These are phyloP conservation scores for Dichetophora obliterata DNA, from an alignment of 2,888 invertebrate species.

Conservation along the genomic window DNA sequence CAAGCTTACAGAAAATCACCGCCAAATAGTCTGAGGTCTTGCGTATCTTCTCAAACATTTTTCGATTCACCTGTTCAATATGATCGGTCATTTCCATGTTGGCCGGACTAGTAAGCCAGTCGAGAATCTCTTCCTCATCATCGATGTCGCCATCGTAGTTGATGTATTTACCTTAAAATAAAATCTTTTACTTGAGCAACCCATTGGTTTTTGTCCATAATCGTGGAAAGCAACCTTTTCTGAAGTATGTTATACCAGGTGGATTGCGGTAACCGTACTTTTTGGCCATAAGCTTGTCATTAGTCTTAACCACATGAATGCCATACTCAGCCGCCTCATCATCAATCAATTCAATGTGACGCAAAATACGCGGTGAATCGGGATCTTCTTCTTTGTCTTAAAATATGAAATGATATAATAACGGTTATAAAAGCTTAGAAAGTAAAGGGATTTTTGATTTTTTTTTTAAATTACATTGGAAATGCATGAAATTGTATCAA, in stretches of 20 bases:
- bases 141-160: constrained; percentile 95
- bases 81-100: constrained; percentile 95
- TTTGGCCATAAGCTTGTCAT: constrained; percentile 91
- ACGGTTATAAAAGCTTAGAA: neutral
- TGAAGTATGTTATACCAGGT: constrained; percentile 91
- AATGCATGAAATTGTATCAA: neutral
- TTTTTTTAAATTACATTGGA: neutral
- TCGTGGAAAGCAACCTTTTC: constrained; percentile 74
- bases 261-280: constrained; percentile 92
- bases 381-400: constrained; percentile 86
- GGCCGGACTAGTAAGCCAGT: constrained; percentile 93
- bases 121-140: constrained; percentile 87
- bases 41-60: constrained; percentile 93
- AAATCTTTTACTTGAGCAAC: neutral
- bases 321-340: constrained; percentile 94
- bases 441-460: neutral
- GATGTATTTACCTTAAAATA: constrained; percentile 76
- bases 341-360: constrained; percentile 90
- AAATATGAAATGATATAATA: constrained; percentile 30
- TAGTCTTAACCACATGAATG: constrained; percentile 89
- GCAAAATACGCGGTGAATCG: constrained; percentile 82
- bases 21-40: constrained; percentile 91
- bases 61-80: constrained; percentile 90
- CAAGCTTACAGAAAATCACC: constrained; percentile 88
- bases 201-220: neutral